Evolutionary conservation across 2,888 invertebrate genomes (phyloP), one percentile per base, ranked within the genome.

Genomic region (Chloromyia formosa): DNA sequence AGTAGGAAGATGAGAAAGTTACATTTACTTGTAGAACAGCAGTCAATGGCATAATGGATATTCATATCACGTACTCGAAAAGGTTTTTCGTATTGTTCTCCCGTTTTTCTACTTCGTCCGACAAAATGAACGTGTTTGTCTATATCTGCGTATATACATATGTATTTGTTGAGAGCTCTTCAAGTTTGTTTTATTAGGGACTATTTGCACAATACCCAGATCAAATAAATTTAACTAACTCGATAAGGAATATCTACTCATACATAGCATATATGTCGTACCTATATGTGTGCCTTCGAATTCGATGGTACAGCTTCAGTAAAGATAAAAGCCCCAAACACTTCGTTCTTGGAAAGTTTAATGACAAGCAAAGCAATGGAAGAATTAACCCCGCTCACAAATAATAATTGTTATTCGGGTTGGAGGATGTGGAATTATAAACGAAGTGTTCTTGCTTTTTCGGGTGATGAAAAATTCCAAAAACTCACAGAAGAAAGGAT

Each of bases 81-180:
- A 62, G 62, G 62, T 62, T 62, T 61, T 62, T 62, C 62, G 40
- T 62, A 40, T 62, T 62, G 62, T 62, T 62, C n/a, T 62, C 1
- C 40, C 18, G 62, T 23, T 61, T 62, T 40, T 62, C 35, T 42
- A 20, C 40, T 62, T 62, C 20, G 56, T 56, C 16, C 49, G 16
- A n/a, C 14, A 49, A 1, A n/a, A 49, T 12, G 16, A 49, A 49
- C 16, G 49, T 49, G 49, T 12, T 35, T 12, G 49, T n/a, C 49
- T 42, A n/a, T n/a, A 42, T 42, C 42, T 42, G 12, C 49, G 16
- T 12, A 49, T n/a, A 12, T 16, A 12, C 16, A 18, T 40, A 42
- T 40, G 61, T n/a, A n/a, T 62, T 9, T 14, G 18, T 62, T 35
- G 27, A 35, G 27, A 35, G 62, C 10, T 1, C 40, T 14, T 40